Evolutionary conservation across 2,113 vertebrate species (phyloP).

Genomic region (Parus major): DNA sequence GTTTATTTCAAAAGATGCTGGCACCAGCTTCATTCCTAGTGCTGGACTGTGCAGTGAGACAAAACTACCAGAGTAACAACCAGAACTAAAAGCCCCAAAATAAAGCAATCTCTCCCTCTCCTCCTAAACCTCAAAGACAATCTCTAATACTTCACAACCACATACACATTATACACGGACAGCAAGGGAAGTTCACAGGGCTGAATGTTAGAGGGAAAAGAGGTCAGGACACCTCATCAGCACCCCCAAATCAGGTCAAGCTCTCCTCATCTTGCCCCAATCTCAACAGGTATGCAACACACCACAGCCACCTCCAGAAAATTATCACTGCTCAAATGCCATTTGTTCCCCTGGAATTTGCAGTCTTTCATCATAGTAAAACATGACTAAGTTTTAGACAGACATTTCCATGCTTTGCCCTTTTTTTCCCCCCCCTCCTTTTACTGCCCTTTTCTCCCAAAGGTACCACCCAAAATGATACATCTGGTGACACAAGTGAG

Average conservation of each 20-base stretch:
- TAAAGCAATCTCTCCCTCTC: not conserved
- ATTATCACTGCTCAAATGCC: fast-evolving
- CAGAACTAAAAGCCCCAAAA: not conserved
- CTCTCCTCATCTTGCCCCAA: not conserved
- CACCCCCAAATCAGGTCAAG: not conserved
- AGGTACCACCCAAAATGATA: not conserved
- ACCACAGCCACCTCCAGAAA: not conserved
- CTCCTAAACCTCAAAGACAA: not conserved
- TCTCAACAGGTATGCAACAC: not conserved
- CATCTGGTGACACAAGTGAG: not conserved
- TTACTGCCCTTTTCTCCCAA: not conserved
- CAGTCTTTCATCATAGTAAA: not conserved
- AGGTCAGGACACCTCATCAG: not conserved
- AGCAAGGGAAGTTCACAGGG: not conserved
- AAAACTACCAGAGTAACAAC: not conserved
- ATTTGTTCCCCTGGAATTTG: not conserved
- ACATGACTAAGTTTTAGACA: not conserved
- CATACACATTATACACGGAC: not conserved
- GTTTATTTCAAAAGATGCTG: not conserved
- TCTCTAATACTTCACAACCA: not conserved
- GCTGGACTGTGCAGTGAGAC: not conserved
- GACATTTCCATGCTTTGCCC: not conserved
- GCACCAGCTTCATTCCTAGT: fast-evolving
- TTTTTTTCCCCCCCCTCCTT: not conserved
- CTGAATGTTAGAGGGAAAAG: not conserved